Base-by-base conservation (phyloP, 2,888 invertebrate genomes). In the Drepana falcataria region DNA sequence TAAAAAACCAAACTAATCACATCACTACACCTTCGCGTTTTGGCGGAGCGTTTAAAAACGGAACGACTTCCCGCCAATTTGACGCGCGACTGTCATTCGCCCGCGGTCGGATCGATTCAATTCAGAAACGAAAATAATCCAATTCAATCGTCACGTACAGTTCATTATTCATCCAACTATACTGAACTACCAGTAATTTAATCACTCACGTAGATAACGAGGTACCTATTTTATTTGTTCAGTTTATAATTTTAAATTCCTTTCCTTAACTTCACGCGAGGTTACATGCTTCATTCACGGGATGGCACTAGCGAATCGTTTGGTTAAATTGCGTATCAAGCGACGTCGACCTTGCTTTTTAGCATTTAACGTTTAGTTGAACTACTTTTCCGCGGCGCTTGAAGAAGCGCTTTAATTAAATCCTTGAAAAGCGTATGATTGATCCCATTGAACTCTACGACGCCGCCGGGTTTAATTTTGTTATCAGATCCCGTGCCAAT, bases 11-110 rank as follows among this genome's bases (percentile, higher is more conserved):
- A 48, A 65, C 67, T 75, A 35, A 40, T 51, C 87, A 87, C 88
- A 83, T 80, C 86, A 87, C 87, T 74, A 73, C 83, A 85, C 83
- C 75, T 58, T 62, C 77, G 79, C 70, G 71, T 76, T 73, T 68
- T 59, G 51, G 56, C 49, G 54, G 56, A 62, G 58, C 65, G 63
- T 68, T 55, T 48, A 60, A 66, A 64, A 68, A 62, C 52, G 59
- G 65, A 59, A 73, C 70, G 75, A 71, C 71, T 81, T 87, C 85
- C 85, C 86, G 87, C 85, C 82, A 78, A 79, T 68, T 68, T 73
- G 67, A 75, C 75, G 70, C 60, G 58, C 74, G 73, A 79, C 75
- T 79, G 81, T 74, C 76, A 77, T 73, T 76, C 76, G 72, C 64
- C 70, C 68, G 64, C 65, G 67, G 56, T 62, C 9, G 48, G 51